Percentiles rank a stretch among this genome's conserved stretches.
Evolutionary conservation across 2,888 invertebrate genomes (phyloP).

Genomic region (Meiosimyza decipiens): DNA sequence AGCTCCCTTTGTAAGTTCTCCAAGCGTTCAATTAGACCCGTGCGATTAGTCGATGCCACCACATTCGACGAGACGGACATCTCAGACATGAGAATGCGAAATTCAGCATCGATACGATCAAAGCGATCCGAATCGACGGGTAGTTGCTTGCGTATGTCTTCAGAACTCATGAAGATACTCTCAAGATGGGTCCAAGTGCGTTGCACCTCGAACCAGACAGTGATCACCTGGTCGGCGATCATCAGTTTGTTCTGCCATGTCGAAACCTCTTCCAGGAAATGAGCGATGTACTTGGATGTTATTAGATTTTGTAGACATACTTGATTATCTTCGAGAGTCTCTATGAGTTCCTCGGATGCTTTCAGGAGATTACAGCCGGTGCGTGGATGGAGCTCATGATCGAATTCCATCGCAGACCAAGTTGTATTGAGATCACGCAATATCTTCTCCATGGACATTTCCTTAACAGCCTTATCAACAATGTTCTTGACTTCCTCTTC

Average conservation of each 20-base stretch:
- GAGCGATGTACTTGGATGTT: constrained; percentile 96
- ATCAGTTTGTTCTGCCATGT: constrained; percentile 93
- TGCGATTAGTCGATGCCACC: constrained; percentile 88
- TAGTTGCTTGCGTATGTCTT: constrained; percentile 93
- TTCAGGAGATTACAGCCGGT: constrained; percentile 88
- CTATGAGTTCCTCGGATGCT: constrained; percentile 95
- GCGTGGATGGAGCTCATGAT: constrained; percentile 86
- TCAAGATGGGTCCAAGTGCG: constrained; percentile 97
- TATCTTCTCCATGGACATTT: constrained; percentile 98
- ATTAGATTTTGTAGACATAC: constrained; percentile 94
- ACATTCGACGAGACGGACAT: constrained; percentile 75
- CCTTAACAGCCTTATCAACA: constrained; percentile 97
- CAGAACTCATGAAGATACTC: constrained; percentile 97
- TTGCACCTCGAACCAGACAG: constrained; percentile 95
- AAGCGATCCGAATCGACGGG: constrained; percentile 94
- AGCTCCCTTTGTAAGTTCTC: constrained; percentile 87
- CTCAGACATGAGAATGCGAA: constrained; percentile 75
- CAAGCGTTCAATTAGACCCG: constrained; percentile 81
- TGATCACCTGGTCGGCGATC: constrained; percentile 92
- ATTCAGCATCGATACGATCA: constrained; percentile 89
- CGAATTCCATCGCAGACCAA: constrained; percentile 92
- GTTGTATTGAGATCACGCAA: constrained; percentile 89
- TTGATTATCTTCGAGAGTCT: constrained; percentile 97
- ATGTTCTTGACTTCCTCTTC: constrained; percentile 98
- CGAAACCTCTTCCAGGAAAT: constrained; percentile 94